A percentile compares a stretch with the other conserved stretches of the same genome.
These are phyloP conservation scores for Mobula hypostoma DNA, from an alignment of 2,113 vertebrate genomes.

Conservation along the genomic window DNA sequence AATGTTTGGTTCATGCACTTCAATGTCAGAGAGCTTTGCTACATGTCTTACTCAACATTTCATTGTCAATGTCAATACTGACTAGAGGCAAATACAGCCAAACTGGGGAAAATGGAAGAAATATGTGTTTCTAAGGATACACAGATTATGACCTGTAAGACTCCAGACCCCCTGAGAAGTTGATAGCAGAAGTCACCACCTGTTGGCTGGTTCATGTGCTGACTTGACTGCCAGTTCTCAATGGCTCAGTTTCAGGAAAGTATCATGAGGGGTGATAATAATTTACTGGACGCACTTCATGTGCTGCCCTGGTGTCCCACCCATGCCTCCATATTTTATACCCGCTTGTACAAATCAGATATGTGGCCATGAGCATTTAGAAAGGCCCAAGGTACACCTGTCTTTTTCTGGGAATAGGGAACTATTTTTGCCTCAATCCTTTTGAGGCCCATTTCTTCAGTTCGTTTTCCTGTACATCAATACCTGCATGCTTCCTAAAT, in stretches of 20 bases:
- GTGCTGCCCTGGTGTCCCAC: neutral
- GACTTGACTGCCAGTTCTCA: neutral
- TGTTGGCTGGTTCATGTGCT: neutral
- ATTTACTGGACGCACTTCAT: neutral
- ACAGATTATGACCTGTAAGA: neutral
- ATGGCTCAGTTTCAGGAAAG: neutral
- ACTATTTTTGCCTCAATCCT: too few relatives aligned
- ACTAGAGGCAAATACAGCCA: neutral
- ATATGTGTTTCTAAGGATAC: neutral
- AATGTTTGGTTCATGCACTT: neutral
- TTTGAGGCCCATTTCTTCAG: too few relatives aligned
- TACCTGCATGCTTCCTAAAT: too few relatives aligned
- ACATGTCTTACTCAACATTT: neutral
- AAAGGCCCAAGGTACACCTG: too few relatives aligned
- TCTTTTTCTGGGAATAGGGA: too few relatives aligned
- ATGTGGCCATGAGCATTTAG: too few relatives aligned
- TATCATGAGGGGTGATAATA: neutral
- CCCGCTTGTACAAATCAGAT: too few relatives aligned
- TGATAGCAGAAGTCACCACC: neutral
- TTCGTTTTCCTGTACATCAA: too few relatives aligned
- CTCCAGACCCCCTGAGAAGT: neutral
- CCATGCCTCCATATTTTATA: neutral
- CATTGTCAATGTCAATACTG: neutral
- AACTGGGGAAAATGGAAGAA: neutral
- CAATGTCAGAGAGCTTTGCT: neutral